Base-by-base conservation (phyloP, 1,140 invertebrate genomes). In the Lasioglossum baleicum region DNA sequence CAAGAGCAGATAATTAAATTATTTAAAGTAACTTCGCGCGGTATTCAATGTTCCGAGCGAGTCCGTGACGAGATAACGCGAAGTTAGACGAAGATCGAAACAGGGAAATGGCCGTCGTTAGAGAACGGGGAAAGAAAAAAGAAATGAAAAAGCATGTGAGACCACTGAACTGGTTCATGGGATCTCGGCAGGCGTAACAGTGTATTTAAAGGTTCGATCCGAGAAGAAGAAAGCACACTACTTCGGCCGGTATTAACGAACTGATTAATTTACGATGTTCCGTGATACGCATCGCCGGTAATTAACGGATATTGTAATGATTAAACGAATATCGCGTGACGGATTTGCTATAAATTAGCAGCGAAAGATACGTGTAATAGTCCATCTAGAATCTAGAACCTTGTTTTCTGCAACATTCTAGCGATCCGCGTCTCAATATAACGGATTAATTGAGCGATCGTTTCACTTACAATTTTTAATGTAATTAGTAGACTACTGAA, bases 141-240 rank as follows among this genome's bases (percentile, higher is more conserved):
- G 70, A 51, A 51, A 60, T 22, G n/a, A 70, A 65, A 56, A 22
- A 66, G 17, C 31, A 48, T 0, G 60, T 15, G 0, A 44, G 15
- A 11, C 26, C 8, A 67, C 31, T 15, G 51, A 79, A 80, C 72
- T 80, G 71, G 71, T 79, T 79, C 48, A n/a, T 44, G 8, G 48
- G 61, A 4, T 6, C 63, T 31, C 56, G 65, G 44, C 35, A 75
- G 66, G 56, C 63, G 40, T 80, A 74, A 20, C 66, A 22, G 40
- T 48, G 64, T 66, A 35, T 74, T 60, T 67, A 74, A 66, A 31
- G 22, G 35, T 44, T 26, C 22, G 70, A n/a, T 58, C 22, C 7
- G 11, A 26, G 63, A 53, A 75, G 40, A 22, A 17, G 31, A 56
- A 48, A 22, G n/a, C 42, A 17, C 20, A 5, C 35, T 17, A 5